Evolutionary conservation across 64 coral and sea anemone genomes (phyloP), one percentile per base, ranked within the genome.

Genomic region (Montipora capricornis): DNA sequence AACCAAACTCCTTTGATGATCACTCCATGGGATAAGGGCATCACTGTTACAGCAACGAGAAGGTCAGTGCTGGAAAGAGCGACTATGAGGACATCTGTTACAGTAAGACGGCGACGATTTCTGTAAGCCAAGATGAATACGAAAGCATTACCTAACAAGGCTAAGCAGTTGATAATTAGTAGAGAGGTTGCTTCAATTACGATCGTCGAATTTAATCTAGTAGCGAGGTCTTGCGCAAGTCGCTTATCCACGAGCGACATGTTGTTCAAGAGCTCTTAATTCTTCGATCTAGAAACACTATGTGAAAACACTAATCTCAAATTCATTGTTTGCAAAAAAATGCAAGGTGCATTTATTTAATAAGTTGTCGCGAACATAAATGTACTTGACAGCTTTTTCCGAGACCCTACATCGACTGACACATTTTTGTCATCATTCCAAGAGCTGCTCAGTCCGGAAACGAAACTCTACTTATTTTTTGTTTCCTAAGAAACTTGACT

Each of bases 41-140:
- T 83, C 50, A 94, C 88, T 6, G 94, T 55, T 5, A 94, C 8
- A 9, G 95, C 88, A 68, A 87, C 89, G 20, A 82, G 79, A 7
- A 97, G 83, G 49, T 97, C 95, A 12, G 92, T 85, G 14, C 87
- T 48, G 1, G 95, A 89, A 4, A 97, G 68, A 8, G 92, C 92
- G 0, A 89, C 75, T 77, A 97, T 97, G n/a, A 94, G 90, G 14
- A 90, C 64, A 57, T 97, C 89, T 70, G 95, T 97, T 17, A 86
- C 91, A 46, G 95, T 83, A 16, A 89, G 89, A 4, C 90, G 83
- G 9, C 91, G 67, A 7, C 80, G 92, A 44, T 94, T 97, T 71
- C 88, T 78, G 76, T 91, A 94, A 45, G 94, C 93, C 6, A 93
- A 92, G 9, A 84, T 8, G 12, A 85, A 81, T 0, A 97, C 95